Conservation (phyloP, 2,888 invertebrate species). For the Drosophila anomalipes region DNA sequence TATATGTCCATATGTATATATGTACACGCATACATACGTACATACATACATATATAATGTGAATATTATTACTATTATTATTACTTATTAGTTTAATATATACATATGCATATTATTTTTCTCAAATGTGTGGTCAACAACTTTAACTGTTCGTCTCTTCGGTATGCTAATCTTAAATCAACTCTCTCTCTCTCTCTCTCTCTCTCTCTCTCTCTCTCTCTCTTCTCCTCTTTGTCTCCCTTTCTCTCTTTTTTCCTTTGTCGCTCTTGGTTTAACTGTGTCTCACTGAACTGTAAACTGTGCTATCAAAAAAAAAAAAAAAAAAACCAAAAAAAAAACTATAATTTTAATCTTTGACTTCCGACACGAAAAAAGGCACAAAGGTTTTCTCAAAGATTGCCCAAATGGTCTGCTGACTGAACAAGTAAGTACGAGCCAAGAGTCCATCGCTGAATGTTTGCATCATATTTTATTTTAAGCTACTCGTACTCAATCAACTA, state of each 20-base stretch:
- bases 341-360: slow-evolving; percentile 48
- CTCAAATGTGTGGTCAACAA: not conserved
- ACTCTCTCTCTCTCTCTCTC: not conserved
- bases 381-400: slow-evolving; percentile 98
- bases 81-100: not conserved
- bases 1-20: not conserved
- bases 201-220: not conserved
- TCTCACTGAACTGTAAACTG: slow-evolving; percentile 39
- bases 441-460: slow-evolving; percentile 9
- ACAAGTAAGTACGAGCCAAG: slow-evolving; percentile 88
- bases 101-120: not conserved
- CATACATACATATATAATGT: not conserved
- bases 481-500: slow-evolving; percentile 14
- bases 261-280: slow-evolving; percentile 2
- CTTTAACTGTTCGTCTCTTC: not conserved
- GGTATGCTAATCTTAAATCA: slow-evolving; percentile 2
- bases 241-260: slow-evolving; percentile 11
- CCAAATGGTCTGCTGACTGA: slow-evolving; percentile 97
- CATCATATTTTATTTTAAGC: slow-evolving; percentile 7
- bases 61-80: not conserved
- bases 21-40: not conserved
- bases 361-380: slow-evolving; percentile 90
- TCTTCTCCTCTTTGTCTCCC: not conserved
- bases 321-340: slow-evolving; percentile 7
- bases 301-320: slow-evolving; percentile 20